Evolutionary conservation across 1,140 invertebrate genomes (phyloP), one percentile per base, ranked within the genome.

Genomic region (Drosophila tani): DNA sequence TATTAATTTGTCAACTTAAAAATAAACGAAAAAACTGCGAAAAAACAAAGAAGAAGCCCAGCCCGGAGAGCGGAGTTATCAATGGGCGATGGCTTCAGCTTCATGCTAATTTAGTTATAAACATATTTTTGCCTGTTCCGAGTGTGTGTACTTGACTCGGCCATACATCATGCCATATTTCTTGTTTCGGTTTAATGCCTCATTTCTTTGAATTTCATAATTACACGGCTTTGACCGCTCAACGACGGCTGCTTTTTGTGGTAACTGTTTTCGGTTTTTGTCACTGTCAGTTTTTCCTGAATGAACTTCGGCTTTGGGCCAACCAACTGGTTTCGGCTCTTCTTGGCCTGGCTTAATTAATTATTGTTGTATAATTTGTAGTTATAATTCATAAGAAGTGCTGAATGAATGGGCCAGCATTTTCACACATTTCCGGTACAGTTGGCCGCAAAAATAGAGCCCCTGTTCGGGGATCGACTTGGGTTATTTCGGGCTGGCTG

Each of bases 171-270:
- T 67, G 35, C 59, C 50, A 67, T 51, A 66, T 50, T 74, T 47
- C 50, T 43, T 45, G 58, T 75, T 82, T 82, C 66, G 75, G 65
- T 70, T 83, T 70, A 88, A 88, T 88, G 84, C 73, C 71, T 83
- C 62, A 88, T 81, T 88, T 88, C 84, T 88, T 88, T 85, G 84
- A 88, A 88, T 90, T 88, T 88, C 84, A 88, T 88, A 88, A 88
- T 88, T 90, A 88, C 84, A 84, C 78, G 81, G 69, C 84, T 88
- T 78, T 87, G 84, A 87, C 84, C 84, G 83, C 77, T 88, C 73
- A 78, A 83, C 80, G 82, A 84, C 9, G 9, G 11, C 32, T 35
- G 32, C 2, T 8, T 32, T 51, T 29, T 51, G n/a, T 51, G 35
- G 4, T 56, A 56, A 56, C 53, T 56, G 53, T 56, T 56, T 56